Percentiles rank a stretch among this genome's conserved stretches.
phyloP scores from a whole-genome alignment of 2,797 vertebrate genomes.

The Halcyon chelicuti region DNA sequence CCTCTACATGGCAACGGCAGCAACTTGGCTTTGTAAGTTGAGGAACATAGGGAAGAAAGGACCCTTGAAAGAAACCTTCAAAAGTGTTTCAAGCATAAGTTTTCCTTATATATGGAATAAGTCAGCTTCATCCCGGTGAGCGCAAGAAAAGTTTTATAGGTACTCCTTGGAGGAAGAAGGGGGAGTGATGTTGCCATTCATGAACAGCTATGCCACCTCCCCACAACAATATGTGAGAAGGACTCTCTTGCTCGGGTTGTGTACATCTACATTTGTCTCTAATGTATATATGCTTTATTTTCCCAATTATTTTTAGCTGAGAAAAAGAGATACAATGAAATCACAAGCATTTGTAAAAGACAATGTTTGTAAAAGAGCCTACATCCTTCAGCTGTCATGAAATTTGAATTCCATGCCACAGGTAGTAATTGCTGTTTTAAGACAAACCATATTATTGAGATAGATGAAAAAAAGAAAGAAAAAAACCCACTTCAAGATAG shows the following conservation, averaged over 20 bases:
- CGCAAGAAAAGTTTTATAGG: not conserved
- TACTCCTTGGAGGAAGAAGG: not conserved
- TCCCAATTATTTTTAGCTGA: not conserved
- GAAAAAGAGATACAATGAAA: not conserved
- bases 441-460: not conserved
- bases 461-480: not conserved
- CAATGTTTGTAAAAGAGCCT: not conserved
- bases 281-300: not conserved
- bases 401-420: not conserved
- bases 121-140: not conserved
- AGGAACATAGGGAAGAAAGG: not conserved
- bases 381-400: not conserved
- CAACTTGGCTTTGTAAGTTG: not conserved
- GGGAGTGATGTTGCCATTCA: not conserved
- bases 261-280: not conserved
- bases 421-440: not conserved
- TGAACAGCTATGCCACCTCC: not conserved
- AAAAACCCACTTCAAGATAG: not conserved
- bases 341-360: not conserved
- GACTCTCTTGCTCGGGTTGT: not conserved
- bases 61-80: not conserved
- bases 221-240: not conserved
- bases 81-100: not conserved
- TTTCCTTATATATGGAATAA: not conserved
- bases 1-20: not conserved